phyloP scores from a whole-genome alignment of 2,113 vertebrate species.

The Eulemur rufifrons region DNA sequence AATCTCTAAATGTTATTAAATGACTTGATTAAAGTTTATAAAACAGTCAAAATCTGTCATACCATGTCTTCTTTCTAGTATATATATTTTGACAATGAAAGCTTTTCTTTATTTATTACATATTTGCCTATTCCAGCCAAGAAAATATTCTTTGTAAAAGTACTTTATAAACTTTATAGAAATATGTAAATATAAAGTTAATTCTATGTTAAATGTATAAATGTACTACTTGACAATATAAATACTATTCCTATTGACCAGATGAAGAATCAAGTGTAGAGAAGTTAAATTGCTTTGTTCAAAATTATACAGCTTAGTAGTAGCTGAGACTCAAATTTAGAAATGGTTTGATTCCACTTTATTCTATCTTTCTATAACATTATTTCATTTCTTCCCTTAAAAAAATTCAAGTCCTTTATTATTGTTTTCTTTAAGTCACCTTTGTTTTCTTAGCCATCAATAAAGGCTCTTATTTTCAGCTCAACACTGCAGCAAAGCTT shows the following conservation, averaged over 20 bases:
- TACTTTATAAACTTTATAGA: constrained; percentile 24
- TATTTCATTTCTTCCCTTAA: constrained; percentile 34
- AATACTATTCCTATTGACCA: not conserved
- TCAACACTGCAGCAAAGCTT: constrained; percentile 24
- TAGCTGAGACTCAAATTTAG: not conserved
- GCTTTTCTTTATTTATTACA: not conserved
- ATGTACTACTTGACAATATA: constrained; percentile 6
- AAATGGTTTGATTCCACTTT: not conserved
- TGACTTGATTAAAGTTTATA: not conserved
- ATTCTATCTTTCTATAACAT: not conserved
- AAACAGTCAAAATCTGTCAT: constrained; percentile 23
- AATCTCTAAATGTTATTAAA: constrained; percentile 32
- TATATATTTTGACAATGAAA: not conserved
- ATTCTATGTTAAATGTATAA: constrained; percentile 7
- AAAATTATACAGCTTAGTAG: not conserved
- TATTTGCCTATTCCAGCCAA: constrained; percentile 19
- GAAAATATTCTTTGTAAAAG: constrained; percentile 33
- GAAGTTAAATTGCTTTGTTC: constrained; percentile 1
- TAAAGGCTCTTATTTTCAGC: not conserved
- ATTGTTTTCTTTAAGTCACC: not conserved
- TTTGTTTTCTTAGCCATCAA: not conserved
- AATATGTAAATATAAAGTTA: constrained; percentile 31
- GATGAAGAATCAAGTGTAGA: constrained; percentile 17
- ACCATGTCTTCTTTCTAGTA: not conserved
- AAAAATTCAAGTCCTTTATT: not conserved